These are phyloP conservation scores for Drosophila kanekoi DNA, from an alignment of 2,888 invertebrate genomes.

Conservation along the genomic window DNA sequence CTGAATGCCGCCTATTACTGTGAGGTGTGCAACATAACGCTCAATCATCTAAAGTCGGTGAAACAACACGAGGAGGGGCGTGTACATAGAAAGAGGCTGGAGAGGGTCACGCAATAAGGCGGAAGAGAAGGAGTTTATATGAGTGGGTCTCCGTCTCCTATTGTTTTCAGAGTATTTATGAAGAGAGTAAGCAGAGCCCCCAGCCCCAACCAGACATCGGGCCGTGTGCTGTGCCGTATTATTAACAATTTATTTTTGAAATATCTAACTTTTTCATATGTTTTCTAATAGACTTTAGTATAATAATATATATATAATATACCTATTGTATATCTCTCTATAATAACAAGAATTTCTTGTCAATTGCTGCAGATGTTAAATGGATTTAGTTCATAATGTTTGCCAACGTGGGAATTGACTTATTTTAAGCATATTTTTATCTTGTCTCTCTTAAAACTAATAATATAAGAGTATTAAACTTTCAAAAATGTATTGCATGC, in stretches of 20 bases:
- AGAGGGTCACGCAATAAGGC: conserved; percentile 6
- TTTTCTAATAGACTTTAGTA: conserved; percentile 37
- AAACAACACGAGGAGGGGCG: conserved; percentile 67
- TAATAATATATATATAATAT: conserved; percentile 12
- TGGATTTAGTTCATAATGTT: no score
- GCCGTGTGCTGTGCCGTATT: conserved; percentile 52
- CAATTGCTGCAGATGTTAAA: no score
- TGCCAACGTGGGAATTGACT: neutral
- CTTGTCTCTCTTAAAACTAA: neutral
- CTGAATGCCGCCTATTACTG: conserved; percentile 55
- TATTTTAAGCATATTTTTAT: neutral
- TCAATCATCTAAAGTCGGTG: conserved; percentile 69
- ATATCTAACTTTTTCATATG: conserved; percentile 49
- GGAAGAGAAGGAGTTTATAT: conserved; percentile 7
- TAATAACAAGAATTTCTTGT: no score
- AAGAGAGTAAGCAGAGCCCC: conserved; percentile 9
- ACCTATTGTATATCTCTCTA: neutral
- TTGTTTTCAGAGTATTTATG: neutral
- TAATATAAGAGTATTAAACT: no score
- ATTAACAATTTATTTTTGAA: conserved; percentile 64
- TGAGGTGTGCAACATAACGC: conserved; percentile 58
- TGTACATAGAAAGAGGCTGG: conserved; percentile 50
- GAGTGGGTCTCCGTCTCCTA: neutral
- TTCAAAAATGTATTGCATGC: conserved; percentile 31
- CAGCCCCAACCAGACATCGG: conserved; percentile 17